Base-by-base conservation (phyloP, 2,888 invertebrate species). In the Rotaria sp. region DNA sequence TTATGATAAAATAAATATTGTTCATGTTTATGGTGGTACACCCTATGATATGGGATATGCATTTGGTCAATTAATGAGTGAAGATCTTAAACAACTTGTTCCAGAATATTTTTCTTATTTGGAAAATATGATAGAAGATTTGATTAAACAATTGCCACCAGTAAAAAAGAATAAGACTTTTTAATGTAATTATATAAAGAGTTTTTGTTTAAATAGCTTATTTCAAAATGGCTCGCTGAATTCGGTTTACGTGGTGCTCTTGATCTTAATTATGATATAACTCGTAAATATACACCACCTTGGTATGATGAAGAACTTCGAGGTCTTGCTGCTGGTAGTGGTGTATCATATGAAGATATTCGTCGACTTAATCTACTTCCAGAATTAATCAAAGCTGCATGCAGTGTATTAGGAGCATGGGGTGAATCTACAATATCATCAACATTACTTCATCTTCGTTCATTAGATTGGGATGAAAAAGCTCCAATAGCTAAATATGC, bases 381-480 rank as follows among this genome's bases (percentile, higher is more conserved):
- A 30, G 67, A 67, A 67, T 67, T 67, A 30, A 67, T 67, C 11
- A 67, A 67, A 67, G 67, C n/a, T 67, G 67, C 67, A 15, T 67
- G 67, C 10, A 67, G 30, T 30, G 35, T 67, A 30, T 15, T 67
- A 11, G 67, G 67, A 67, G 67, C 67, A 11, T 67, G 67, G 35
- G 67, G 67, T 18, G 35, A 26, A 30, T 52, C 52, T 7, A 52
- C 52, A 5, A 11, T 24, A 52, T 52, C 52, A 67, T 30, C 67
- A 13, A 67, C 30, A 30, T 67, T 67, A 67, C 35, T 67, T n/a
- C 67, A 67, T 67, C 35, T 67, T 30, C n/a, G 67, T 30, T 67
- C 67, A 67, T 30, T 67, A 35, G 35, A 67, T 67, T 67, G 67
- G 67, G 67, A 67, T 10, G 67, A 67, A 67, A 67, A 67, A n/a